Percentiles rank a stretch among this genome's conserved stretches.
These are phyloP conservation scores for Zaprionus capensis DNA, from an alignment of 1,140 invertebrate genomes.

Conservation along the genomic window DNA sequence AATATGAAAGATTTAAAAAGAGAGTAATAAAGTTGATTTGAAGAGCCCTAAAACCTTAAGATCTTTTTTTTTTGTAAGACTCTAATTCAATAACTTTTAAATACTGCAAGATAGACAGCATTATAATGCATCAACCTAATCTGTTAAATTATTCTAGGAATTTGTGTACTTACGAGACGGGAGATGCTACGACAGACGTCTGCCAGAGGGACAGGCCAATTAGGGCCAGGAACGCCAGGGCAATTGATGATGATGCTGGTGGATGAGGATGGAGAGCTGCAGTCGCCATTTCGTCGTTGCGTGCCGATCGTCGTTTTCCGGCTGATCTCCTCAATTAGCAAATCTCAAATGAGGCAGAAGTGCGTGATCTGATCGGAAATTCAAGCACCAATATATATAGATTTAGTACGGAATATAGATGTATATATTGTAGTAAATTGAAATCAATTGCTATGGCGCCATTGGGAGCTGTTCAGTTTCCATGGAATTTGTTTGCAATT, in stretches of 20 bases:
- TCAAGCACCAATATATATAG: slow-evolving; percentile 21
- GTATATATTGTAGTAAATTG: slow-evolving; percentile 1
- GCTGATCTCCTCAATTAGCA: slow-evolving; percentile 48
- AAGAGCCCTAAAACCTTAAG: neutral
- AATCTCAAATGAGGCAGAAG: slow-evolving; percentile 39
- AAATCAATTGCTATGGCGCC: slow-evolving; percentile 46
- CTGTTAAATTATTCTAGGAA: neutral
- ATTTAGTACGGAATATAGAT: slow-evolving; percentile 4
- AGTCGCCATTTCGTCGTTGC: slow-evolving; percentile 45
- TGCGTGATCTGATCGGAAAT: slow-evolving; percentile 51
- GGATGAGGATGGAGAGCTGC: slow-evolving; percentile 40
- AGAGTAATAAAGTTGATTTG: too few species aligned
- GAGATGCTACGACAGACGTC: slow-evolving; percentile 22
- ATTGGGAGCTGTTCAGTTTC: neutral
- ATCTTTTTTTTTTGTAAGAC: too few species aligned
- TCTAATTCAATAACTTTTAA: too few species aligned
- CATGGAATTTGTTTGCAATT: neutral
- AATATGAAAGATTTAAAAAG: neutral
- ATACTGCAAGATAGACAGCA: too few species aligned
- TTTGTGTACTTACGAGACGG: slow-evolving; percentile 61
- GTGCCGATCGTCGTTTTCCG: slow-evolving; percentile 29
- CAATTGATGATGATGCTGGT: slow-evolving; percentile 40
- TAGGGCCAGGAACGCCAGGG: slow-evolving; percentile 52
- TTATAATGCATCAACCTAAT: neutral
- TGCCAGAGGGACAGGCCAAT: slow-evolving; percentile 55